A percentile compares a stretch with the other conserved stretches of the same genome.
Conservation (phyloP, 2,888 invertebrate genomes). For the Deroplatys truncata region DNA sequence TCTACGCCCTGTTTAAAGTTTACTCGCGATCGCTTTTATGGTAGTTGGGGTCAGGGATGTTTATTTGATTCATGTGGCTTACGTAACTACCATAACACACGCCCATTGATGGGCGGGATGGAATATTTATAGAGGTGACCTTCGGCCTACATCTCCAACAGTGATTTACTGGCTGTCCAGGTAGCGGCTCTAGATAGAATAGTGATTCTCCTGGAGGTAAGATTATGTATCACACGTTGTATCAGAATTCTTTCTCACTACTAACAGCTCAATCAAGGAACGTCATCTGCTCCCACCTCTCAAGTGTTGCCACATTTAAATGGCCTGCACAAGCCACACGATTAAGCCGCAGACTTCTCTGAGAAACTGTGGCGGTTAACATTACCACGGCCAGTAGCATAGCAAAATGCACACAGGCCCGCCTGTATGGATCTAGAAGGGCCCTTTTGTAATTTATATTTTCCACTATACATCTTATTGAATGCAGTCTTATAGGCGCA, state of each 20-base stretch:
- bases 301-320: too few species aligned
- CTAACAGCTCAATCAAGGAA: neutral
- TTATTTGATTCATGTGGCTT: neutral
- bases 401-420: too few species aligned
- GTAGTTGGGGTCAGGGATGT: neutral
- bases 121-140: neutral
- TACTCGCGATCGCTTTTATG: neutral
- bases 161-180: neutral
- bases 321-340: too few species aligned
- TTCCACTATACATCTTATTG: too few species aligned
- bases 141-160: neutral
- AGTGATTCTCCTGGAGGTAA: neutral
- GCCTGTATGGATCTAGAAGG: too few species aligned
- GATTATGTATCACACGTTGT: neutral
- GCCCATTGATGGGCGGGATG: neutral
- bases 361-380: too few species aligned
- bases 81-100: neutral
- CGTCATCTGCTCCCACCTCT: too few species aligned
- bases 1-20: neutral
- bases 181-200: neutral
- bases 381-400: too few species aligned
- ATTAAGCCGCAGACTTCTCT: too few species aligned
- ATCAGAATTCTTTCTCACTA: neutral
- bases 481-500: too few species aligned
- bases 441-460: too few species aligned